phyloP scores from a whole-genome alignment of 2,113 vertebrate species.

The Charadrius vociferus region DNA sequence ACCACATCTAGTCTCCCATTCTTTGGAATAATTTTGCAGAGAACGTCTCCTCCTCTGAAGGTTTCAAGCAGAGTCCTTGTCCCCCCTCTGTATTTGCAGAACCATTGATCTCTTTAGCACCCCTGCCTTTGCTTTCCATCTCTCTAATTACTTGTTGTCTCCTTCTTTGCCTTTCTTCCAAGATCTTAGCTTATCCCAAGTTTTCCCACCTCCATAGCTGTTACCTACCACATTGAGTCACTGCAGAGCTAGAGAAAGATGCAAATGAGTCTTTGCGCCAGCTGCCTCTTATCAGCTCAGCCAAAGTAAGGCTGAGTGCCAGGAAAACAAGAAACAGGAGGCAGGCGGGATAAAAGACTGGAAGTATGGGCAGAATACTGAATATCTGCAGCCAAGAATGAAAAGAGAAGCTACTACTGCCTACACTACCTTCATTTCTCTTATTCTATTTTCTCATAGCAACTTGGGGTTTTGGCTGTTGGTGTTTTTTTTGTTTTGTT shows the following conservation, averaged over 20 bases:
- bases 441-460: neutral
- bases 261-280: constrained; percentile 5
- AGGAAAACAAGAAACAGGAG: constrained; percentile 52
- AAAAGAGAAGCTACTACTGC: neutral
- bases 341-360: constrained; percentile 23
- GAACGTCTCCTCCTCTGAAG: neutral
- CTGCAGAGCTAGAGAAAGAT: neutral
- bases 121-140: neutral
- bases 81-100: neutral
- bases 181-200: neutral
- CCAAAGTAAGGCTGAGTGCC: constrained; percentile 38
- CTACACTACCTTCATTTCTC: neutral
- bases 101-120: neutral
- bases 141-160: neutral
- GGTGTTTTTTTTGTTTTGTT: neutral
- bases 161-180: neutral
- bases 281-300: constrained; percentile 46
- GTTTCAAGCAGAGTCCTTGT: neutral
- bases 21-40: neutral
- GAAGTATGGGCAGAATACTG: neutral
- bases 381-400: neutral
- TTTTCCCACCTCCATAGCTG: neutral
- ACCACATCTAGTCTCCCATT: neutral
- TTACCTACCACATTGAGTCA: neutral
- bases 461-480: neutral